Evolutionary conservation across 2,797 vertebrate genomes (phyloP), one percentile per base, ranked within the genome.

Genomic region (Mareca strepera): DNA sequence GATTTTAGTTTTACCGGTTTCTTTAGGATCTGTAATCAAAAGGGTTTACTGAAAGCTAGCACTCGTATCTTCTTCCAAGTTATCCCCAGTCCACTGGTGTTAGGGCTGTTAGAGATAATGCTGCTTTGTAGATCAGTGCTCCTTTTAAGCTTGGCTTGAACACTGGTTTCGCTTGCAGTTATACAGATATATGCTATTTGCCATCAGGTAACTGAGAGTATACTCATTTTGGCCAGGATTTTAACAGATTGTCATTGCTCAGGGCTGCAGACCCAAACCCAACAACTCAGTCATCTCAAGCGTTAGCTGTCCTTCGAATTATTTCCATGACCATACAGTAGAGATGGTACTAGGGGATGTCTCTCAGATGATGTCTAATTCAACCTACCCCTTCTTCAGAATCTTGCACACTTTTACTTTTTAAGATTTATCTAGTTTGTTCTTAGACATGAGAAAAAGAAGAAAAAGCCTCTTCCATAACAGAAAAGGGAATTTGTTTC

Each of bases 331-430:
- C 2, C 3, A 52, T 29, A 14, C 31, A 76, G 25, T 37, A 74
- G 11, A 53, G 63, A 56, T 23, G 11, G 1, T 29, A 59, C 7
- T 52, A 43, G 25, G 4, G 4, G 0, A 0, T 50, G 3, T 31
- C n/a, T 78, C 46, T 85, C 23, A 72, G 17, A 90, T 22, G 37
- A 68, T n/a, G 3, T 46, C 7, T 15, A 82, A 77, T 6, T 5
- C 35, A 64, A 15, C 7, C 12, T 44, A 7, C 14, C 53, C 4
- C 9, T 50, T 86, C 22, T 70, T 82, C 48, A 80, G 52, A 89
- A 44, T 56, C 28, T 59, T 67, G 9, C 18, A 33, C 5, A 1
- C 12, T 20, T 48, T 53, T 62, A 69, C 18, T 50, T 41, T 0
- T 0, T 53, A 14, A 8, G 14, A 62, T 55, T 43, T 72, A 58